Conservation (phyloP, 2,113 vertebrate species). For the Gopherus evgoodei region DNA sequence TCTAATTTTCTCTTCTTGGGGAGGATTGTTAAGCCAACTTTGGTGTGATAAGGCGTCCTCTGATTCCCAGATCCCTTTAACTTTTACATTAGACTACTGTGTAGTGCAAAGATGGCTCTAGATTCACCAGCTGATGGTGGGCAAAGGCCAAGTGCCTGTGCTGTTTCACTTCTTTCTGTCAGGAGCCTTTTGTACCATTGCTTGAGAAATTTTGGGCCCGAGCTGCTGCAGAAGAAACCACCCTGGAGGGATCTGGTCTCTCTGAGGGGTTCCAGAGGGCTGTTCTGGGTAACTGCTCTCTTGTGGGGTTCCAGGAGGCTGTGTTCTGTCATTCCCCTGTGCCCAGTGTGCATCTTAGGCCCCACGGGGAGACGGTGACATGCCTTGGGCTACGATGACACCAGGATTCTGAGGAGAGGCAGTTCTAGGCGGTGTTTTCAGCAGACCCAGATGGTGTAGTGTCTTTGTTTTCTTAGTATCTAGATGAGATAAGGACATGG, state of each 20-base stretch:
- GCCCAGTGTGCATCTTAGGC: not conserved
- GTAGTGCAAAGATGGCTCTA: not conserved
- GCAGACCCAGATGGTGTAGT: not conserved
- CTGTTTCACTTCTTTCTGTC: not conserved
- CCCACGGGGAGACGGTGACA: not conserved
- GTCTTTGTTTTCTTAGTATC: not conserved
- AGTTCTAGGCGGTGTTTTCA: not conserved
- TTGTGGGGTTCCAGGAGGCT: not conserved
- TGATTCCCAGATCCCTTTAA: not conserved
- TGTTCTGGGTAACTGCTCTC: not conserved
- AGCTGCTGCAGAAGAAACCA: not conserved
- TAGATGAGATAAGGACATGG: conserved; percentile 36
- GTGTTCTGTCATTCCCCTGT: not conserved
- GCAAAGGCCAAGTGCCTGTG: not conserved
- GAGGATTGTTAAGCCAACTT: not conserved
- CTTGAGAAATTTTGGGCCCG: not conserved
- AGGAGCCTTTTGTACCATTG: not conserved
- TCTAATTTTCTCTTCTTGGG: not conserved
- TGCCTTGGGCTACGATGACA: not conserved
- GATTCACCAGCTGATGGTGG: not conserved
- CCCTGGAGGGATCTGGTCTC: not conserved
- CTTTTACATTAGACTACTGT: not conserved
- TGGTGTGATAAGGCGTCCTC: not conserved
- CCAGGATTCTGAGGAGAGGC: not conserved
- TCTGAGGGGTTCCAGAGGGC: not conserved